These are phyloP conservation scores for Ictalurus furcatus DNA, from an alignment of 2,113 vertebrate genomes.

Conservation along the genomic window DNA sequence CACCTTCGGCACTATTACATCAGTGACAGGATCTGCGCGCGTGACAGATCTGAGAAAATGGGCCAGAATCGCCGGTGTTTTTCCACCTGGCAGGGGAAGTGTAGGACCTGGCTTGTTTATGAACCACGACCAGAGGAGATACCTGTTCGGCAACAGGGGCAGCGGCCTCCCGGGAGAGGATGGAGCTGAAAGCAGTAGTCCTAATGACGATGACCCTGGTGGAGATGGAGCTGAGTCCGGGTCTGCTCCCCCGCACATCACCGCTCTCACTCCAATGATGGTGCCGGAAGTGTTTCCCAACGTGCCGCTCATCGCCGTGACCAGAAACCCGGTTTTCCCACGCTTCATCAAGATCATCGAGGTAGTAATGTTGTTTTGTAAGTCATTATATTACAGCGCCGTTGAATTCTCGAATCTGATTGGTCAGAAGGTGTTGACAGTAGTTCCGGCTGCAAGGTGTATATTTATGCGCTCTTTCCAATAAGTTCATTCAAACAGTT, in stretches of 20 bases:
- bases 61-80: conserved; percentile 48
- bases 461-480: not conserved
- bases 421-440: not conserved
- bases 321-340: conserved; percentile 92
- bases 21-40: conserved; percentile 45
- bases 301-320: conserved; percentile 90
- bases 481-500: not conserved
- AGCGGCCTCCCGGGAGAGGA: conserved; percentile 71
- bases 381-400: not conserved
- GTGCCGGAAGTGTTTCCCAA: conserved; percentile 93
- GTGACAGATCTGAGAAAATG: conserved; percentile 50
- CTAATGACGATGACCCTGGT: conserved; percentile 72
- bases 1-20: not conserved
- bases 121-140: conserved; percentile 47
- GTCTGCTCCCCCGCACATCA: conserved; percentile 76
- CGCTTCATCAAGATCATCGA: conserved; percentile 98
- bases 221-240: conserved; percentile 69
- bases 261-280: conserved; percentile 89
- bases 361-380: conserved; percentile 66
- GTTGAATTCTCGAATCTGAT: not conserved
- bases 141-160: conserved; percentile 63
- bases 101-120: not conserved
- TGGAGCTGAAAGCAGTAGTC: conserved; percentile 65
- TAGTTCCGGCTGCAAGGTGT: not conserved
- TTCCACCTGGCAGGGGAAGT: conserved; percentile 9